These are phyloP conservation scores for Poecilus cupreus DNA, from an alignment of 2,888 invertebrate species.

Conservation along the genomic window DNA sequence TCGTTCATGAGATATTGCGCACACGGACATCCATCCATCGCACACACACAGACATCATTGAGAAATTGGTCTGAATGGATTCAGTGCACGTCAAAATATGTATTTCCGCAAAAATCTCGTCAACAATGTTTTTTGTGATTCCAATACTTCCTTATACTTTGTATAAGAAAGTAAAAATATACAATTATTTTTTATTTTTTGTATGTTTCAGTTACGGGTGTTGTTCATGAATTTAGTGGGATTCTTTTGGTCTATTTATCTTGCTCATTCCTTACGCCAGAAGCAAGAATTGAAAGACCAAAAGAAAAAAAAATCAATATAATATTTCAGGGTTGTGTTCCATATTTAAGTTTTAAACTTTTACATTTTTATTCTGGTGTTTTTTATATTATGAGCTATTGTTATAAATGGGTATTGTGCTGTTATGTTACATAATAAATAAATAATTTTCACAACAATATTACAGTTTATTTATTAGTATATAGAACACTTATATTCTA, in stretches of 20 bases:
- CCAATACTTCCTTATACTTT: too few relatives aligned
- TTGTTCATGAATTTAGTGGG: constrained; percentile 84
- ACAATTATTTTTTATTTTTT: too few relatives aligned
- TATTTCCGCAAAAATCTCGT: too few relatives aligned
- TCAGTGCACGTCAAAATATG: too few relatives aligned
- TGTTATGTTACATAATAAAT: constrained; percentile 62
- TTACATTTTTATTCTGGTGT: constrained; percentile 1
- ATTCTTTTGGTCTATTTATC: constrained; percentile 85
- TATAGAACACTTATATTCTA: constrained; percentile 56
- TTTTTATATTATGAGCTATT: constrained; percentile 39
- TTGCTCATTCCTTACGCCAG: constrained; percentile 81
- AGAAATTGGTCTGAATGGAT: too few relatives aligned
- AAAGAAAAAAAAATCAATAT: neutral
- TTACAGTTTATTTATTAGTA: constrained; percentile 70
- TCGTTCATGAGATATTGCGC: too few relatives aligned
- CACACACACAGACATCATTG: too few relatives aligned
- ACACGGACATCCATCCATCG: too few relatives aligned
- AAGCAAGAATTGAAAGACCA: constrained; percentile 61
- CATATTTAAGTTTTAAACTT: too few relatives aligned
- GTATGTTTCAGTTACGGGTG: constrained; percentile 86
- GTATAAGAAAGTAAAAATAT: too few relatives aligned
- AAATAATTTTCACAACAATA: constrained; percentile 72
- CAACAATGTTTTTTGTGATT: constrained; percentile 34
- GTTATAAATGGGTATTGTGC: constrained; percentile 11
- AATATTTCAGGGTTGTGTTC: neutral